phyloP scores from a whole-genome alignment of 1,140 invertebrate genomes.

The Euwallacea similis region DNA sequence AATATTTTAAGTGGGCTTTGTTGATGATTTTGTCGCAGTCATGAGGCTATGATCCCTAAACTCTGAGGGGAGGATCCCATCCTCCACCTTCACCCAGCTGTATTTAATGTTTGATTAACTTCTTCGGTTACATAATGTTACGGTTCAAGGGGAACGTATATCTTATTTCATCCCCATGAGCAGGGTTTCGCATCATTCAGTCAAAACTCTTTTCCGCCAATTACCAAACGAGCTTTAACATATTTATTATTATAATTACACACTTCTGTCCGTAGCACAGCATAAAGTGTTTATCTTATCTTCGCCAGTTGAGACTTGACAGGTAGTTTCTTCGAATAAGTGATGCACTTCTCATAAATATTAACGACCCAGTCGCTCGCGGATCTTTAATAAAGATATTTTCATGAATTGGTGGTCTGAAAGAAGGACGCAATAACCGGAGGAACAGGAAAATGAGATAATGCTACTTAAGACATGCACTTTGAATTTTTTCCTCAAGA shows the following conservation, averaged over 20 bases:
- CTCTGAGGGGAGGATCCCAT: not conserved
- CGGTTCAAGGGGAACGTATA: slow-evolving; percentile 6
- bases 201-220: no score
- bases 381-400: slow-evolving; percentile 21
- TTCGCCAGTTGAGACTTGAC: slow-evolving; percentile 12
- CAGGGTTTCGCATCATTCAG: no score
- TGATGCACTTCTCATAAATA: slow-evolving; percentile 28
- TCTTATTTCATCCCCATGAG: no score
- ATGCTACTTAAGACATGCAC: slow-evolving; percentile 1
- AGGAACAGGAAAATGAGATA: slow-evolving; percentile 16
- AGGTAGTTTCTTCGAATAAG: slow-evolving; percentile 22
- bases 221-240: no score
- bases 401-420: slow-evolving; percentile 20
- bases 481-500: no score
- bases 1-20: slow-evolving; percentile 12
- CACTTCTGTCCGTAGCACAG: no score
- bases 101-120: slow-evolving; percentile 5
- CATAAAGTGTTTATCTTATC: slow-evolving; percentile 4
- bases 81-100: slow-evolving; percentile 10
- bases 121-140: slow-evolving; percentile 14
- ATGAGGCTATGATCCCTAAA: no score
- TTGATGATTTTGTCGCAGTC: not conserved
- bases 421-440: slow-evolving; percentile 10
- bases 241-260: no score
- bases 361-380: slow-evolving; percentile 16